Evolutionary conservation across 2,797 vertebrate genomes (phyloP).

Genomic region (Taenioides sp.): DNA sequence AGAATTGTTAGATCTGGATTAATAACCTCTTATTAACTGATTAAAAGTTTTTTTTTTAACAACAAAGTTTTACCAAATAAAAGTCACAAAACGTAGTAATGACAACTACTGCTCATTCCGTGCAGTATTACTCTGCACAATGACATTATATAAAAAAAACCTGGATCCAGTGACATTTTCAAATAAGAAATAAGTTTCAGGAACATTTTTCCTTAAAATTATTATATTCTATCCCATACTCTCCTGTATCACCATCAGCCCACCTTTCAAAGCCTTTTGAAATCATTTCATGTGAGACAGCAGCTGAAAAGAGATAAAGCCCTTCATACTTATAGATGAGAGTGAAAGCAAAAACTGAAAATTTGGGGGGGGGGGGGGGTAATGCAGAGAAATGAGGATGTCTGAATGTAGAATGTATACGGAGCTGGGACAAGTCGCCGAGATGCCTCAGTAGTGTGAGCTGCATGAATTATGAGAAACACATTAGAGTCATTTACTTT

Average conservation of each 20-base stretch:
- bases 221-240: slow-evolving; percentile 51
- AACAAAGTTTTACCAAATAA: too few species aligned
- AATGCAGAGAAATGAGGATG: slow-evolving; percentile 27
- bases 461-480: slow-evolving; percentile 69
- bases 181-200: slow-evolving; percentile 5
- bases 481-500: slow-evolving; percentile 54
- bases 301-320: slow-evolving; percentile 74
- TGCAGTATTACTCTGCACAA: not conserved
- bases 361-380: slow-evolving; percentile 13
- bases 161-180: not conserved
- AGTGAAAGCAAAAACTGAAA: slow-evolving; percentile 57
- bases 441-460: slow-evolving; percentile 54
- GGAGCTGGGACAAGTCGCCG: slow-evolving; percentile 33
- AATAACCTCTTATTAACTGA: too few species aligned
- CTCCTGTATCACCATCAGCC: slow-evolving; percentile 60
- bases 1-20: not conserved
- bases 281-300: slow-evolving; percentile 76
- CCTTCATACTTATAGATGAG: slow-evolving; percentile 74
- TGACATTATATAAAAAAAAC: not conserved
- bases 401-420: slow-evolving; percentile 39
- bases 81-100: not conserved
- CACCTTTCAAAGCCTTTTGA: slow-evolving; percentile 68
- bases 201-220: slow-evolving; percentile 17
- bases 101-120: not conserved
- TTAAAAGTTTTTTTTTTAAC: too few species aligned